Percentiles rank a stretch among this genome's conserved stretches.
Conservation (phyloP, 1,140 invertebrate species). For the Heliothis subflexa region DNA sequence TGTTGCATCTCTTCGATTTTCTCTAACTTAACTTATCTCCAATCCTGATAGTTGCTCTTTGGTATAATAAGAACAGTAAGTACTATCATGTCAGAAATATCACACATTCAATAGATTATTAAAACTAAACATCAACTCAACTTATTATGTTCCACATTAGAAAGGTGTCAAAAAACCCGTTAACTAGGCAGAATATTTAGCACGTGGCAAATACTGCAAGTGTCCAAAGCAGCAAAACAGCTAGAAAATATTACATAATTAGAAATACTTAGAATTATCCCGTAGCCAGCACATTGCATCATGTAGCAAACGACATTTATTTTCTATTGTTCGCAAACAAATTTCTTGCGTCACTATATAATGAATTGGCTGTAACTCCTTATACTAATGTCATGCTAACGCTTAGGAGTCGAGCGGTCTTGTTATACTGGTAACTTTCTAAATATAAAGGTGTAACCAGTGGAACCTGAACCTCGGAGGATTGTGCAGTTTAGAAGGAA, state of each 20-base stretch:
- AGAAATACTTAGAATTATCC: neutral
- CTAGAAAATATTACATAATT: neutral
- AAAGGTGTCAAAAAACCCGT: too few relatives aligned
- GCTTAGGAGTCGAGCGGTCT: slow-evolving; percentile 14
- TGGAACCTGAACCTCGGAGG: neutral
- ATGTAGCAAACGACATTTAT: slow-evolving; percentile 8
- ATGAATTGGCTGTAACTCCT: slow-evolving; percentile 27
- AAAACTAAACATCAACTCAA: too few relatives aligned
- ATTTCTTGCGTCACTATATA: slow-evolving; percentile 10
- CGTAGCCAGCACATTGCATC: slow-evolving; percentile 3
- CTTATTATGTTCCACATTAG: too few relatives aligned
- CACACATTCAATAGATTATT: too few relatives aligned
- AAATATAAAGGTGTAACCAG: neutral
- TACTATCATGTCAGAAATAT: too few relatives aligned
- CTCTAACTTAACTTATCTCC: too few relatives aligned
- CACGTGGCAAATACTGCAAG: too few relatives aligned
- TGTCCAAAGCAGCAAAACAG: neutral
- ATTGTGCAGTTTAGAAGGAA: neutral
- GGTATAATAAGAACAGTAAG: too few relatives aligned
- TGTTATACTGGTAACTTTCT: neutral
- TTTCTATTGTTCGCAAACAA: slow-evolving; percentile 2
- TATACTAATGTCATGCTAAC: neutral
- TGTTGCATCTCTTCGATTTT: too few relatives aligned
- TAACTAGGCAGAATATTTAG: too few relatives aligned
- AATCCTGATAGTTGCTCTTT: too few relatives aligned